Evolutionary conservation across 2,888 invertebrate species (phyloP).

Genomic region (Drosophila anomelani): DNA sequence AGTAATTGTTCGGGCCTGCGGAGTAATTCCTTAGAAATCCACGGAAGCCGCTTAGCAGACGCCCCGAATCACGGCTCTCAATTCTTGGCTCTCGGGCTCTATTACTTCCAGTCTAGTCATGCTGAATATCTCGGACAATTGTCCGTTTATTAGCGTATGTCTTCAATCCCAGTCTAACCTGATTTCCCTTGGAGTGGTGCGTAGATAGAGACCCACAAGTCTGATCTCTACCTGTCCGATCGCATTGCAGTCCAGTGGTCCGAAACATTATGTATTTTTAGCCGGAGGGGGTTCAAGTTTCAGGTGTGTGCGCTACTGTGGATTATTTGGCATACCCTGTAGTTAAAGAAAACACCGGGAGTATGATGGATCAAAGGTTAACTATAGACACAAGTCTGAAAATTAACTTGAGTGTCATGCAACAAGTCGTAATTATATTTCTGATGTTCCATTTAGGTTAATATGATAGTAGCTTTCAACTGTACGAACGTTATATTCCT

Average conservation of each 20-base stretch:
- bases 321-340: constrained; percentile 12
- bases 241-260: constrained; percentile 33
- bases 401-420: background rate
- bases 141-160: constrained; percentile 62
- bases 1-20: constrained; percentile 44
- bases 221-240: constrained; percentile 26
- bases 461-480: background rate
- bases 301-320: constrained; percentile 12
- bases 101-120: constrained; percentile 52
- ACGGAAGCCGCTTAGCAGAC: constrained; percentile 61
- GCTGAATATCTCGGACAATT: constrained; percentile 49
- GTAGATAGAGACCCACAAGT: constrained; percentile 11
- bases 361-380: background rate
- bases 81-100: constrained; percentile 5
- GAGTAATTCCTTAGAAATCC: constrained; percentile 45
- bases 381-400: background rate
- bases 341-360: background rate
- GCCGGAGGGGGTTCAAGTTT: constrained; percentile 7
- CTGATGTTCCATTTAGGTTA: background rate
- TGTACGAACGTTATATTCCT: too few relatives aligned
- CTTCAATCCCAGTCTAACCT: constrained; percentile 64
- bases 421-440: background rate
- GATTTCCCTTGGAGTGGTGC: constrained; percentile 54
- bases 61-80: constrained; percentile 13
- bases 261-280: constrained; percentile 9